Base-by-base conservation (phyloP, 2,797 vertebrate genomes). In the Molossus molossus region DNA sequence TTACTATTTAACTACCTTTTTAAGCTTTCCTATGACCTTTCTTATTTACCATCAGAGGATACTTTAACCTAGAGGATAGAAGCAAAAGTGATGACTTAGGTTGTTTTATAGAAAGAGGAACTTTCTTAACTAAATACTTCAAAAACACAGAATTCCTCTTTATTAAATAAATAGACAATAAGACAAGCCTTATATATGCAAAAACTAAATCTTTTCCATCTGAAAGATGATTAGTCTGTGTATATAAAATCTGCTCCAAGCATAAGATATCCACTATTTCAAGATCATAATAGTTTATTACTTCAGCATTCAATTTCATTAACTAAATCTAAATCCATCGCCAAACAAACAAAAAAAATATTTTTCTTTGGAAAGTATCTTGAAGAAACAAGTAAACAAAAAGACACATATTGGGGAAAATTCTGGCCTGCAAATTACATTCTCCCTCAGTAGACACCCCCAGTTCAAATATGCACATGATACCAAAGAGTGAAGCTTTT, bases 301-400 rank as follows among this genome's bases (percentile, higher is more conserved):
- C 11, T 45, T 96, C 81, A 84, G 45, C 18, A 81, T 69, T 88
- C 5, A 17, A 0, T 62, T 57, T 84, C 20, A 96, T 23, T 83
- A 79, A 94, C 4, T 65, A 33, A 95, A 87, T 1, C 17, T 69
- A 94, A 85, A 83, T 77, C 12, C 15, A 29, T 69, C 12, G 55
- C 5, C 10, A 85, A 40, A 6, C 76, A 94, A 84, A 70, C 86
- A 79, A 33, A 81, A 33, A 76, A 37, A 94, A 33, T 48, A 64
- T 62, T 73, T 84, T 93, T 80, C 48, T 85, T 95, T 88, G 20
- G 6, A 58, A 70, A 29, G 40, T 45, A 29, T 23, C 40, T 94
- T 86, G 1, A 90, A 76, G 79, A 94, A 92, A 85, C 6, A 73
- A 92, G 50, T 0, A 60, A 48, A 72, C 23, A 79, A 69, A 91